A percentile compares a stretch with the other conserved stretches of the same genome.
Evolutionary conservation across 2,797 vertebrate species (phyloP).

Genomic region (Delichon dasypus): DNA sequence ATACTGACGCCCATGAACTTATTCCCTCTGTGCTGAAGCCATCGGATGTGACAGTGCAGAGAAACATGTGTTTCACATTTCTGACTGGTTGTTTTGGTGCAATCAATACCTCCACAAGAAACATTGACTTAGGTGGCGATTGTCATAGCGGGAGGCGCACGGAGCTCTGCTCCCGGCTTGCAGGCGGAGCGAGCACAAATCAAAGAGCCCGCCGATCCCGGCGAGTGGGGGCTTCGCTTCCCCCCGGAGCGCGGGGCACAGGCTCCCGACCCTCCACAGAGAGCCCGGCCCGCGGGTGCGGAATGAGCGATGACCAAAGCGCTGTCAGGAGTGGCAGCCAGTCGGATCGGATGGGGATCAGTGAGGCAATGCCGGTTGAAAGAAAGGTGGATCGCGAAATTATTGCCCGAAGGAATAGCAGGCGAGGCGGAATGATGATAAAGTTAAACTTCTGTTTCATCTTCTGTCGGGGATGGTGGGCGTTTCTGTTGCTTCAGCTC

Average conservation of each 20-base stretch:
- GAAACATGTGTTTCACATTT: conserved; percentile 68
- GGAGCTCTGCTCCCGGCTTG: conserved; percentile 14
- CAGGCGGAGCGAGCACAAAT: conserved; percentile 38
- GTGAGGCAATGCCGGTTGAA: conserved; percentile 3
- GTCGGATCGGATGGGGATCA: conserved; percentile 13
- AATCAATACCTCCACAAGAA: conserved; percentile 56
- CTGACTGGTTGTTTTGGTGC: conserved; percentile 67
- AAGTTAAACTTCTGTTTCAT: conserved; percentile 78
- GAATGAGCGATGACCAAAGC: conserved; percentile 18
- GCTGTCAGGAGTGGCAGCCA: conserved; percentile 16
- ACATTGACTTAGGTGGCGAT: conserved; percentile 50
- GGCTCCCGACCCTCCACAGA: not conserved
- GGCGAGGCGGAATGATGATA: conserved; percentile 64
- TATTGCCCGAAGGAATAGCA: conserved; percentile 56
- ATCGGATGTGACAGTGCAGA: conserved; percentile 50
- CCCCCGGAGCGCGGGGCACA: not conserved
- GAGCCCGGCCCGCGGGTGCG: not conserved
- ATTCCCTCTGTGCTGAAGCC: conserved; percentile 10
- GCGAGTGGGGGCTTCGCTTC: not conserved
- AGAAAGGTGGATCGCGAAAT: conserved; percentile 32
- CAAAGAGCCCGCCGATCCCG: not conserved
- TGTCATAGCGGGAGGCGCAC: conserved; percentile 16
- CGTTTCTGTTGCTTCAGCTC: conserved; percentile 81
- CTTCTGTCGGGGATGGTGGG: conserved; percentile 79
- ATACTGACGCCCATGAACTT: conserved; percentile 56